Percentiles rank a stretch among this genome's conserved stretches.
These are phyloP conservation scores for Penaeus monodon DNA, from an alignment of 2,888 invertebrate species.

Conservation along the genomic window DNA sequence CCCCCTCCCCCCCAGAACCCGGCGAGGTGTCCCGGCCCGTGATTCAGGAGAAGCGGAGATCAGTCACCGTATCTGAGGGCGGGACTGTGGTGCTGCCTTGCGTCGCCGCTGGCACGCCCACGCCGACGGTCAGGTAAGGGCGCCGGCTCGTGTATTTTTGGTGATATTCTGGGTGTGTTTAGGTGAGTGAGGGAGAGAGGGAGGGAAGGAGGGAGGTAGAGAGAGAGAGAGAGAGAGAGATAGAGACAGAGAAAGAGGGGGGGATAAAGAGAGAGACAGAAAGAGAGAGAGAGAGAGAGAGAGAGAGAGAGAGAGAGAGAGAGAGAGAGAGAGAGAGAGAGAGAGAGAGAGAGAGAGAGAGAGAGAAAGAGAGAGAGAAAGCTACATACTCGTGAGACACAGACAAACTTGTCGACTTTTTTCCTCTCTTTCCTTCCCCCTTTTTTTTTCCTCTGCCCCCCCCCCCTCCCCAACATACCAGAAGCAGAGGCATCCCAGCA, in stretches of 20 bases:
- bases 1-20: slow-evolving; percentile 83
- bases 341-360: neutral
- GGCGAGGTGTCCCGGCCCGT: slow-evolving; percentile 70
- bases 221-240: neutral
- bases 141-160: neutral
- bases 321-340: neutral
- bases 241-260: neutral
- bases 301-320: no score
- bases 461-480: no score
- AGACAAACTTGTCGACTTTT: no score
- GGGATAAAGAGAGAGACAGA: no score
- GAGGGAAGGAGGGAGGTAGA: neutral
- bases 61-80: slow-evolving; percentile 41
- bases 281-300: no score
- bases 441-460: fast-evolving
- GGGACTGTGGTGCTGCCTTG: slow-evolving; percentile 42
- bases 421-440: no score
- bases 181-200: neutral
- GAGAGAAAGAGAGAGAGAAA: no score
- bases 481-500: no score
- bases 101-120: slow-evolving; percentile 47
- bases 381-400: no score
- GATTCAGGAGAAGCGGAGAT: slow-evolving; percentile 35
- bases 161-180: neutral
- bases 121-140: slow-evolving; percentile 47